A percentile compares a stretch with the other conserved stretches of the same genome.
These are phyloP conservation scores for Vidua chalybeata DNA, from an alignment of 2,113 vertebrate species.

Conservation along the genomic window DNA sequence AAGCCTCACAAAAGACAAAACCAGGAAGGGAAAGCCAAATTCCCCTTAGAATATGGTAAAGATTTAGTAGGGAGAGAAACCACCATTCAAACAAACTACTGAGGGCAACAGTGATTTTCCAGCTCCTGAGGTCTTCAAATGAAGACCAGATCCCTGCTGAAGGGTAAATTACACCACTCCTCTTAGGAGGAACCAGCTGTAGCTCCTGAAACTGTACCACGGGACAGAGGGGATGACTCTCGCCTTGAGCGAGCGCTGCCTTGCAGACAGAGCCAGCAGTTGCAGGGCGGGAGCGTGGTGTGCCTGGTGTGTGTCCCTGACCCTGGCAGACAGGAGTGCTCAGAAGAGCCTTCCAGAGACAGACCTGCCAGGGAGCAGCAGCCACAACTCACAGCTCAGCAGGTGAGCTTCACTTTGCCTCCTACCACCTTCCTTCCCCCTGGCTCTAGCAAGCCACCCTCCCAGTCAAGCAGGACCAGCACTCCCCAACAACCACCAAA, in stretches of 20 bases:
- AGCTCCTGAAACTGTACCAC: background rate
- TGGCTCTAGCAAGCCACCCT: background rate
- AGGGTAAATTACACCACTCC: background rate
- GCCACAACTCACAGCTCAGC: background rate
- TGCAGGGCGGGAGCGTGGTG: rapidly evolving
- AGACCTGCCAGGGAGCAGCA: background rate
- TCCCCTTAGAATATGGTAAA: background rate
- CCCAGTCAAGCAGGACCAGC: background rate
- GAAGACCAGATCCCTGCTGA: conserved; percentile 26
- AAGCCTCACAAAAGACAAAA: background rate
- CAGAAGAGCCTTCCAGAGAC: background rate
- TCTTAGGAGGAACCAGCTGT: background rate
- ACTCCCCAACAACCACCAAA: background rate
- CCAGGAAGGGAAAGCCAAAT: background rate
- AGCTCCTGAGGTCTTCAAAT: conserved; percentile 43
- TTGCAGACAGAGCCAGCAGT: background rate
- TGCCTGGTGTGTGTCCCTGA: too few species aligned
- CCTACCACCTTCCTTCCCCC: background rate
- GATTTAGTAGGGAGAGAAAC: conserved; percentile 38
- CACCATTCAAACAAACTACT: conserved; percentile 25
- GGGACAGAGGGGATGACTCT: background rate
- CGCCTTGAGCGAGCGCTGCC: background rate
- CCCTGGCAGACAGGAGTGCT: background rate
- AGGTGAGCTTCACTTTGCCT: background rate
- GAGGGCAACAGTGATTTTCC: conserved; percentile 15